phyloP scores from a whole-genome alignment of 2,113 vertebrate species.

The Macaca mulatta region DNA sequence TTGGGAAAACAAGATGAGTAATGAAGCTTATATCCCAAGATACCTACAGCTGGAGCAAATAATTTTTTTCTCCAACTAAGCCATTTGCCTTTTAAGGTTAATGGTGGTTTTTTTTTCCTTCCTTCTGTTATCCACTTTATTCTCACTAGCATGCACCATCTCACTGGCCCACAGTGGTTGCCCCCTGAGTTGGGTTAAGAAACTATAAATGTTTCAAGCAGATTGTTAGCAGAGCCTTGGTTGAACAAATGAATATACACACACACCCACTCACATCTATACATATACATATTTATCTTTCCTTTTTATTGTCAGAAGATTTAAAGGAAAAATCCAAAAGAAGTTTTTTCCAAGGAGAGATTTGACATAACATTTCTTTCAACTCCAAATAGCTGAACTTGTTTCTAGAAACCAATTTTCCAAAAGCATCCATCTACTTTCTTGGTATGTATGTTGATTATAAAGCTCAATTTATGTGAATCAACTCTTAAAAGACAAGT shows the following conservation, averaged over 20 bases:
- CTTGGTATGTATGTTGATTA: slow-evolving; percentile 37
- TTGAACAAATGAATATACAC: neutral
- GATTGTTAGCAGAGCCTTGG: slow-evolving; percentile 21
- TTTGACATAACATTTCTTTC: slow-evolving; percentile 36
- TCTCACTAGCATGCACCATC: neutral
- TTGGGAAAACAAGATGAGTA: slow-evolving; percentile 31
- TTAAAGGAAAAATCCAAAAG: slow-evolving; percentile 40
- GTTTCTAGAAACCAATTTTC: slow-evolving; percentile 44
- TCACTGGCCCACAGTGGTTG: slow-evolving; percentile 13
- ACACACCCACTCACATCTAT: neutral
- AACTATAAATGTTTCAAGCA: slow-evolving; percentile 43
- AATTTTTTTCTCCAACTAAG: neutral
- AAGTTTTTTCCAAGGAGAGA: slow-evolving; percentile 14
- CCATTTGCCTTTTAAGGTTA: slow-evolving; percentile 54
- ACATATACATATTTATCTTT: neutral
- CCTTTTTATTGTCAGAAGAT: neutral
- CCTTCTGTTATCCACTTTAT: slow-evolving; percentile 13
- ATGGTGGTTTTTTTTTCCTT: slow-evolving; percentile 60
- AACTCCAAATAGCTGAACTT: slow-evolving; percentile 38
- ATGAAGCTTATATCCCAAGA: slow-evolving; percentile 17
- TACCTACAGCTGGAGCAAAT: slow-evolving; percentile 50
- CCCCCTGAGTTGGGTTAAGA: slow-evolving; percentile 28
- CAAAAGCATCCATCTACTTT: slow-evolving; percentile 47
- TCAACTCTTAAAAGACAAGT: slow-evolving; percentile 40
- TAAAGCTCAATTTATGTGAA: slow-evolving; percentile 39